Base-by-base conservation (phyloP, 2,797 vertebrate genomes). In the Acrossocheilus wenchowensis region DNA sequence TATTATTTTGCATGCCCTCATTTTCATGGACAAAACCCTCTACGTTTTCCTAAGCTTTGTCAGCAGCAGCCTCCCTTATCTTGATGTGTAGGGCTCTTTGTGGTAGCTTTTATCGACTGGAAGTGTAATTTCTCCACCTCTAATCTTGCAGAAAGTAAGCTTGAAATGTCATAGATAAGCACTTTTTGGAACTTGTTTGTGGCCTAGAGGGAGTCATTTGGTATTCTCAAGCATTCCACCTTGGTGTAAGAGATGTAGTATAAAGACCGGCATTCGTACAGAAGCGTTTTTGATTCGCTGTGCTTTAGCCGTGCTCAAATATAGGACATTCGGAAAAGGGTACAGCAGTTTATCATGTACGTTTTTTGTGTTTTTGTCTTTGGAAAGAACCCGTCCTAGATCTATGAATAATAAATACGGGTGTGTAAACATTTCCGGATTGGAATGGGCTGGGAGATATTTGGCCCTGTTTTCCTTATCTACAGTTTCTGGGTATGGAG, bases 101-200 rank as follows among this genome's bases (percentile, higher is more conserved):
- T 82, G 69, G 43, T 80, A 45, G 74, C 81, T 81, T 90, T 86
- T 89, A 91, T 88, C 84, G 78, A 87, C 81, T 85, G 1, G 6
- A 62, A 81, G 71, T 87, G 83, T 87, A 82, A 80, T 84, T 89
- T 90, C 78, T 84, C 69, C 41, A 82, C 60, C 88, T 87, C 83
- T 82, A 88, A 90, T 89, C 85, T 87, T 83, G 71, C 80, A 36
- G 83, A 81, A 88, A 85, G 85, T 80, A 89, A 79, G 66, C 86
- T 68, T 43, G 82, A 89, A 88, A 88, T 79, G 57, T 78, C 87
- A 86, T 84, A 88, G 87, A 89, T 89, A 90, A 87, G 68, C 81
- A 86, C 50, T 79, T 90, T 86, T 78, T 83, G 41, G 75, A 75
- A 72, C 74, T 80, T 87, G 73, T 68, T 86, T 81, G 39, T 73